Evolutionary conservation across 2,797 vertebrate species (phyloP).

Genomic region (Euthynnus affinis): DNA sequence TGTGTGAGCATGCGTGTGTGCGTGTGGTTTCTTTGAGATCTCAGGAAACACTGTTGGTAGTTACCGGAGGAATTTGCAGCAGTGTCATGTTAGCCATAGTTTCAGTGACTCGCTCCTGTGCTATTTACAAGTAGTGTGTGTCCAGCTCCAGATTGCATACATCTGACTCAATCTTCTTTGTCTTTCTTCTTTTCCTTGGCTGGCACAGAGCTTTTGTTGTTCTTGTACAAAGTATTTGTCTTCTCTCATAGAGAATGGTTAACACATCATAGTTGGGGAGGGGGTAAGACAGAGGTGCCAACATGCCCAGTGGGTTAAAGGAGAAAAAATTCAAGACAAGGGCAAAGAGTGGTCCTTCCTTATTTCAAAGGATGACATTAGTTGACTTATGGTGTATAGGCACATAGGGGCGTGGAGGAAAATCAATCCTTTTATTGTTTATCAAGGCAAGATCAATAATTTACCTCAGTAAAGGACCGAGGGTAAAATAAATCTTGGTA

Average conservation of each 20-base stretch:
- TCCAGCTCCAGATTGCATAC: conserved; percentile 75
- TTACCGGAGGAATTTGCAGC: conserved; percentile 78
- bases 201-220: conserved; percentile 80
- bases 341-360: conserved; percentile 40
- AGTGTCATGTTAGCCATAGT: conserved; percentile 79
- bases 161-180: conserved; percentile 63
- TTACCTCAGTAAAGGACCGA: conserved; percentile 64
- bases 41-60: conserved; percentile 79
- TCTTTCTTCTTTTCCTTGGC: conserved; percentile 72
- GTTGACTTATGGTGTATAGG: conserved; percentile 66
- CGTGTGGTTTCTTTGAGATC: conserved; percentile 75
- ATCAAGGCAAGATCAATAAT: conserved; percentile 72
- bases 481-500: conserved; percentile 68
- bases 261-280: conserved; percentile 70
- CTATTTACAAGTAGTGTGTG: conserved; percentile 85
- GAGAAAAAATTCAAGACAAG: conserved; percentile 46
- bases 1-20: conserved; percentile 72
- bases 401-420: conserved; percentile 75
- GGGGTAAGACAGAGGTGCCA: conserved; percentile 88
- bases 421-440: conserved; percentile 68
- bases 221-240: conserved; percentile 77
- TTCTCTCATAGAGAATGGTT: conserved; percentile 79
- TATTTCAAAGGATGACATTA: conserved; percentile 42
- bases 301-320: conserved; percentile 76
- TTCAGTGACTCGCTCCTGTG: conserved; percentile 77